Conservation (phyloP, 2,113 vertebrate species). For the Leuciscus idus region DNA sequence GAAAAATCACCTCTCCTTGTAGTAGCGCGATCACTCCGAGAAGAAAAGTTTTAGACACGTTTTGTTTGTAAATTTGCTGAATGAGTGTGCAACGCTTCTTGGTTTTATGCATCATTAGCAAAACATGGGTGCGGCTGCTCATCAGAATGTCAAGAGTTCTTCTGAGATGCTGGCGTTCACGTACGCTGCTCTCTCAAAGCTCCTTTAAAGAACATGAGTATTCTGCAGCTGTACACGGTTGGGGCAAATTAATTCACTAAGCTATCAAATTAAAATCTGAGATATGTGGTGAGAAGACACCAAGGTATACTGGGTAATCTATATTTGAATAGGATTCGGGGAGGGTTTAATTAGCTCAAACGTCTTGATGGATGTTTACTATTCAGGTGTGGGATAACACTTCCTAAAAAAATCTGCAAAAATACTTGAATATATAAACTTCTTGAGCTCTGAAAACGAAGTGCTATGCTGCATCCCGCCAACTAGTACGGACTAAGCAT, state of each 20-base stretch:
- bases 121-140: slow-evolving; percentile 41
- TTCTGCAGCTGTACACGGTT: slow-evolving; percentile 30
- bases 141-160: slow-evolving; percentile 50
- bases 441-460: neutral
- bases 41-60: slow-evolving; percentile 27
- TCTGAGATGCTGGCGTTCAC: slow-evolving; percentile 27
- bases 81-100: slow-evolving; percentile 28
- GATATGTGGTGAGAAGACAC: neutral
- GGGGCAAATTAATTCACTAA: slow-evolving; percentile 47
- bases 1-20: slow-evolving; percentile 14
- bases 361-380: slow-evolving; percentile 32
- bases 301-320: slow-evolving; percentile 38
- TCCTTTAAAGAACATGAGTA: slow-evolving; percentile 44
- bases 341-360: slow-evolving; percentile 26
- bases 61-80: slow-evolving; percentile 45
- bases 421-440: neutral
- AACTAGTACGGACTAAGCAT: neutral
- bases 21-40: neutral
- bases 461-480: neutral
- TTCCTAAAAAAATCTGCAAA: neutral
- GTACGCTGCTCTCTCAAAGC: slow-evolving; percentile 25
- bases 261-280: slow-evolving; percentile 41
- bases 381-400: slow-evolving; percentile 28
- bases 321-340: slow-evolving; percentile 6
- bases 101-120: slow-evolving; percentile 55